Base-by-base conservation (phyloP, 2,797 vertebrate species). In the Linurgus olivaceus region DNA sequence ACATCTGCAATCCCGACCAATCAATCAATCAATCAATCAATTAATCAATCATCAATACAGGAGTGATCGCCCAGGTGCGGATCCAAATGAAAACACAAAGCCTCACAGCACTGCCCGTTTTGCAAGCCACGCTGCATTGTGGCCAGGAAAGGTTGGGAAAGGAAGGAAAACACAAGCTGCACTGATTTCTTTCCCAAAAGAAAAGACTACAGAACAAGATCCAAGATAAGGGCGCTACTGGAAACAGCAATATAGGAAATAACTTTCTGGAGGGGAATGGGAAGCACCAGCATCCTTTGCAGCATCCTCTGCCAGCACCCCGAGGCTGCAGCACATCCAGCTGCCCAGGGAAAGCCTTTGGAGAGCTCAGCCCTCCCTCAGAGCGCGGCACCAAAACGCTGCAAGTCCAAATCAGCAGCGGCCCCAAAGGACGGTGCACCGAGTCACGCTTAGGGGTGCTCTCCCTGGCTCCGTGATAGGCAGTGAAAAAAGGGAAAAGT, bases 21-120 rank as follows among this genome's bases (percentile, higher is more conserved):
- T 12, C 24, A 25, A 37, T 57, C 24, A 18, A 37, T 18, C 51
- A 52, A 52, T 18, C 51, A 52, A 52, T 52, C 26, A 28, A 50
- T 17, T 17, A 52, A 52, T 59, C 18, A 7, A 59, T 38, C 47
- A 25, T 6, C 35, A 1, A 1, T 2, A 12, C n/a, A 23, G 13
- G 8, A 3, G 6, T 0, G 1, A 40, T 0, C 3, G 13, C 37
- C 24, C 3, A 2, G 26, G 29, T 1, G 71, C 33, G 2, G 16
- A 1, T 0, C 6, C 58, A 24, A 19, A 44, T 0, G 2, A 8
- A 66, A 79, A 26, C 17, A 20, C 14, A 47, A 26, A 70, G 9
- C 48, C 55, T 10, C 3, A 5, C 4, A 26, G 76, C 16, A 1
- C 33, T 2, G 5, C 50, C 24, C 1, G 3, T 1, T n/a, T 20